These are phyloP conservation scores for Sphenodon punctatus DNA, from an alignment of 2,797 vertebrate species.

Conservation along the genomic window DNA sequence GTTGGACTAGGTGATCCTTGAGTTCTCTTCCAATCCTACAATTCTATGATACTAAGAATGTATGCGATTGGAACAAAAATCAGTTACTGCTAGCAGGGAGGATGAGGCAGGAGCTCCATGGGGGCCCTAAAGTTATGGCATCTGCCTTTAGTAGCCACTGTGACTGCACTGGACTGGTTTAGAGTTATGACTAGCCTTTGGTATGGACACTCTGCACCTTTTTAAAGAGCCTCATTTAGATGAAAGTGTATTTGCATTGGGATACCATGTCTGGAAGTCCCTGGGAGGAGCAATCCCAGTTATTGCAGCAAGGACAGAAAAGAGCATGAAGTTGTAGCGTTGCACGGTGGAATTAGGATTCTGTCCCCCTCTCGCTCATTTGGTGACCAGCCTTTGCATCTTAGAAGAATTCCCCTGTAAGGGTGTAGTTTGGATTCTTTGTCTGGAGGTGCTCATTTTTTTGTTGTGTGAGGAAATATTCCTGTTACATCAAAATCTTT, in stretches of 20 bases:
- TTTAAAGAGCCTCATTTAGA: not conserved
- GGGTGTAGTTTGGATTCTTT: not conserved
- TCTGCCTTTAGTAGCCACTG: too few relatives aligned
- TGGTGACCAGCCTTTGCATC: not conserved
- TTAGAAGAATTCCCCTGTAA: not conserved
- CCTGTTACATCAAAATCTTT: not conserved
- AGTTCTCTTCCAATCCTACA: too few relatives aligned
- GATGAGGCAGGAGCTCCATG: too few relatives aligned
- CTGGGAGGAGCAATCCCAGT: not conserved
- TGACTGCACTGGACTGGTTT: not conserved
- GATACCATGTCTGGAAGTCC: not conserved
- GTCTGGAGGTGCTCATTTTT: not conserved
- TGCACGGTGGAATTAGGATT: not conserved
- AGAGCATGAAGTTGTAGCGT: not conserved
- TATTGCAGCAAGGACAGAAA: not conserved
- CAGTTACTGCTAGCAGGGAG: too few relatives aligned
- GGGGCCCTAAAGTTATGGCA: too few relatives aligned
- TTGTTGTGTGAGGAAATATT: not conserved
- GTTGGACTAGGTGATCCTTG: too few relatives aligned
- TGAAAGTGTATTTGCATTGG: not conserved
- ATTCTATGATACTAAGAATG: too few relatives aligned
- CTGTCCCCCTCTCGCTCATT: not conserved
- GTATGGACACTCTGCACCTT: not conserved
- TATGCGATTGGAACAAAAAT: too few relatives aligned
- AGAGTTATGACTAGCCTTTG: not conserved